A percentile compares a stretch with the other conserved stretches of the same genome.
phyloP scores from a whole-genome alignment of 1,140 invertebrate species.

The Rhizoglyphus robini region DNA sequence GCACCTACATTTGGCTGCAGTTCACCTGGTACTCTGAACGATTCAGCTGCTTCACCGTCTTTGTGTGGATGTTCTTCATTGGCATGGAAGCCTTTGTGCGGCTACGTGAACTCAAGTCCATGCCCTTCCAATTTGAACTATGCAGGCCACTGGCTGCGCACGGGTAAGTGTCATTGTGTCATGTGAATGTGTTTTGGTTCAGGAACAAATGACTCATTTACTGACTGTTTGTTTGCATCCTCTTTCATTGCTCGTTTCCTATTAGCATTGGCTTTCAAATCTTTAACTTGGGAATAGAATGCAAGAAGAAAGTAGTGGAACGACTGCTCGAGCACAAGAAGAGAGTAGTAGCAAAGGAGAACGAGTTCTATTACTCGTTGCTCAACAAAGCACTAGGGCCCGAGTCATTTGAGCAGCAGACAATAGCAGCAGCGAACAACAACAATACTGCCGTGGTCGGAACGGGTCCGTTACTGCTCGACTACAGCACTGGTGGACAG shows the following conservation, averaged over 20 bases:
- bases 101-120: conserved; percentile 67
- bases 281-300: conserved; percentile 87
- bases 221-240: too few relatives aligned
- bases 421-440: conserved; percentile 25
- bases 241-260: not conserved
- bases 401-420: not conserved
- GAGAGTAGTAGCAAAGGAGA: conserved; percentile 82
- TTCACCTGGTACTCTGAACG: conserved; percentile 96
- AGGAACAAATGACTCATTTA: too few relatives aligned
- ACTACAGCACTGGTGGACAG: too few relatives aligned
- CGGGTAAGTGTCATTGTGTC: conserved; percentile 53
- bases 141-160: conserved; percentile 96
- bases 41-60: conserved; percentile 83
- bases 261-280: conserved; percentile 88
- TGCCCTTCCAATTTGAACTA: conserved; percentile 78
- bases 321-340: conserved; percentile 76
- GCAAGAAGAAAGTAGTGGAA: conserved; percentile 86
- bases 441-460: not conserved
- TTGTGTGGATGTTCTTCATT: conserved; percentile 85
- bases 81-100: conserved; percentile 84
- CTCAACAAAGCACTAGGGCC: conserved; percentile 72
- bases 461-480: too few relatives aligned
- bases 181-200: not conserved
- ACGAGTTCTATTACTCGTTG: conserved; percentile 86
- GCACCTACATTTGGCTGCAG: conserved; percentile 97